A percentile compares a stretch with the other conserved stretches of the same genome.
Conservation (phyloP, 2,888 invertebrate genomes). For the Lochmaea crataegi region DNA sequence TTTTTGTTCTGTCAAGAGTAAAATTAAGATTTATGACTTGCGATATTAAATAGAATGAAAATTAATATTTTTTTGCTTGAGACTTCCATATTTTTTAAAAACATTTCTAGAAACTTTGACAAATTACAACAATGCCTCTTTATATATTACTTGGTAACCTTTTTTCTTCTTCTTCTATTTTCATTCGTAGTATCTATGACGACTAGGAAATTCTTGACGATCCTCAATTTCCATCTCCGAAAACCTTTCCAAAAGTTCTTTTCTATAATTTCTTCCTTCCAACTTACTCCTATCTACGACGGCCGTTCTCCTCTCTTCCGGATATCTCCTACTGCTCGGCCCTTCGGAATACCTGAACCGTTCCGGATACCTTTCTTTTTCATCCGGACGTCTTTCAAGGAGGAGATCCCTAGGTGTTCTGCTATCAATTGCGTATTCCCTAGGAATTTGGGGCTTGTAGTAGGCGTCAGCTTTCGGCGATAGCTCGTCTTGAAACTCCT, state of each 20-base stretch:
- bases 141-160: too few species aligned
- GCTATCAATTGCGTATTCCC: slow-evolving; percentile 58
- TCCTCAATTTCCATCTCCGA: slow-evolving; percentile 64
- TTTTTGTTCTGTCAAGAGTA: too few species aligned
- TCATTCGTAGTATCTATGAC: slow-evolving; percentile 63
- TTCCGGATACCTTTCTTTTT: slow-evolving; percentile 43
- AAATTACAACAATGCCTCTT: too few species aligned
- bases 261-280: slow-evolving; percentile 63
- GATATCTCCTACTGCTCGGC: slow-evolving; percentile 43
- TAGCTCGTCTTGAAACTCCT: slow-evolving; percentile 63
- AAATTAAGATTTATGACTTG: too few species aligned
- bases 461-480: slow-evolving; percentile 58
- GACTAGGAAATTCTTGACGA: slow-evolving; percentile 60
- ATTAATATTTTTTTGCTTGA: slow-evolving; percentile 30
- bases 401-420: slow-evolving; percentile 46
- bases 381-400: slow-evolving; percentile 45
- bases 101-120: neutral
- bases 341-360: slow-evolving; percentile 44
- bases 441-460: slow-evolving; percentile 63
- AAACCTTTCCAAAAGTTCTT: slow-evolving; percentile 63
- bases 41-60: neutral
- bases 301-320: slow-evolving; percentile 47
- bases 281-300: slow-evolving; percentile 53
- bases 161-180: too few species aligned
- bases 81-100: neutral